Evolutionary conservation across 2,113 vertebrate genomes (phyloP).

Genomic region (Sminthopsis crassicaudata): DNA sequence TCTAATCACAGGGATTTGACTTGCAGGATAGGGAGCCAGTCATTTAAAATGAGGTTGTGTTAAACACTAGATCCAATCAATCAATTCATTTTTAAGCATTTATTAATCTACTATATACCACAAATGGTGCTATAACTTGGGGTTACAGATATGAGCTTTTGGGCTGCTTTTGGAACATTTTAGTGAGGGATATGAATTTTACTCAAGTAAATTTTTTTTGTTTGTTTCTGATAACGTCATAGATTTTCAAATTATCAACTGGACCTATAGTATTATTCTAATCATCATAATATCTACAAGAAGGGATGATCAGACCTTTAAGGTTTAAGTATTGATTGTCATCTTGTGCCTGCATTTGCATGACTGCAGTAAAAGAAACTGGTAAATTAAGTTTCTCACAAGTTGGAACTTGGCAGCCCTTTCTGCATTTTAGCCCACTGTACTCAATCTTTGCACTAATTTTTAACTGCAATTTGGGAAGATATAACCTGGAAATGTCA

Average conservation of each 20-base stretch:
- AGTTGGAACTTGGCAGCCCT: neutral
- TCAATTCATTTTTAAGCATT: neutral
- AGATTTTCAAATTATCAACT: neutral
- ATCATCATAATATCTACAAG: neutral
- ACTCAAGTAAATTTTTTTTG: neutral
- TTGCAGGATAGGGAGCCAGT: neutral
- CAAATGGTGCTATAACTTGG: neutral
- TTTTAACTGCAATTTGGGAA: neutral
- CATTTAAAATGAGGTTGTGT: neutral
- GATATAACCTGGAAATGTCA: constrained; percentile 10
- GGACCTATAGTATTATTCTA: neutral
- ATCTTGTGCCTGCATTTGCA: neutral
- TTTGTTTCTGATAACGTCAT: neutral
- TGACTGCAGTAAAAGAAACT: neutral
- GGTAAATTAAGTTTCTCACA: neutral
- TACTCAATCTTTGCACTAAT: neutral
- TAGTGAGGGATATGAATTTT: neutral
- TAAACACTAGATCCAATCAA: neutral
- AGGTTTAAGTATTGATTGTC: neutral
- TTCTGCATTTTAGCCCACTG: neutral
- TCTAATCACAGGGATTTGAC: neutral
- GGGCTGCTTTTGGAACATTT: neutral
- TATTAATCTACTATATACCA: neutral
- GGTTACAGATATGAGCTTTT: neutral
- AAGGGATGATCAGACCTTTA: neutral